phyloP scores from a whole-genome alignment of 2,113 vertebrate species.

The Leptocoma aspasia region DNA sequence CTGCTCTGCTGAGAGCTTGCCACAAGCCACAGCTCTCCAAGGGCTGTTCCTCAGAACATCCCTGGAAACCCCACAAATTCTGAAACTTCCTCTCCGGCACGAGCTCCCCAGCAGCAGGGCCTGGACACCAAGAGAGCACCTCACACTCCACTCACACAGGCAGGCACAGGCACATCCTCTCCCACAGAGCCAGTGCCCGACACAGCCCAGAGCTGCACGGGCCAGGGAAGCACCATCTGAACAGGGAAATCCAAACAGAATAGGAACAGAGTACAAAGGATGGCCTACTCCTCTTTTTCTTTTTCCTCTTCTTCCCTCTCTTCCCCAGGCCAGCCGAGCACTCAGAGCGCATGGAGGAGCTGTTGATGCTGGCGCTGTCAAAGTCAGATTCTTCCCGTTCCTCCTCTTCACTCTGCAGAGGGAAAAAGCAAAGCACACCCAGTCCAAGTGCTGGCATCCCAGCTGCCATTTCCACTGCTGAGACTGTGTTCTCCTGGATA shows the following conservation, averaged over 20 bases:
- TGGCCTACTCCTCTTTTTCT: constrained; percentile 92
- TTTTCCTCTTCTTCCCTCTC: constrained; percentile 84
- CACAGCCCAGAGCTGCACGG: background rate
- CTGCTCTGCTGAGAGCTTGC: background rate
- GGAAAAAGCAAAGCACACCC: background rate
- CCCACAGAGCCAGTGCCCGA: background rate
- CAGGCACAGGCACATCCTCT: background rate
- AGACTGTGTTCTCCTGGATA: background rate
- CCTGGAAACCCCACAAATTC: background rate
- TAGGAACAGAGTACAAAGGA: background rate
- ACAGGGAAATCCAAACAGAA: background rate
- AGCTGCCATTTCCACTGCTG: background rate
- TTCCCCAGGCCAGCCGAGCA: constrained; percentile 84
- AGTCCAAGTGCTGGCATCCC: background rate
- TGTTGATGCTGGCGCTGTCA: constrained; percentile 95
- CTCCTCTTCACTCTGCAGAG: constrained; percentile 90
- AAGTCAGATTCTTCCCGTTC: constrained; percentile 94
- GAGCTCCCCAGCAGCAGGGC: background rate
- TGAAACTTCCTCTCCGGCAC: background rate
- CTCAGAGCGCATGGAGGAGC: constrained; percentile 90
- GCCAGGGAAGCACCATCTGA: background rate
- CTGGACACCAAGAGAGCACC: background rate
- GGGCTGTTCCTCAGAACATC: background rate
- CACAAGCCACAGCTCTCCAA: background rate
- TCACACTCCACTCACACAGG: background rate